phyloP scores from a whole-genome alignment of 2,888 invertebrate genomes.

The Drosophila algonquin region DNA sequence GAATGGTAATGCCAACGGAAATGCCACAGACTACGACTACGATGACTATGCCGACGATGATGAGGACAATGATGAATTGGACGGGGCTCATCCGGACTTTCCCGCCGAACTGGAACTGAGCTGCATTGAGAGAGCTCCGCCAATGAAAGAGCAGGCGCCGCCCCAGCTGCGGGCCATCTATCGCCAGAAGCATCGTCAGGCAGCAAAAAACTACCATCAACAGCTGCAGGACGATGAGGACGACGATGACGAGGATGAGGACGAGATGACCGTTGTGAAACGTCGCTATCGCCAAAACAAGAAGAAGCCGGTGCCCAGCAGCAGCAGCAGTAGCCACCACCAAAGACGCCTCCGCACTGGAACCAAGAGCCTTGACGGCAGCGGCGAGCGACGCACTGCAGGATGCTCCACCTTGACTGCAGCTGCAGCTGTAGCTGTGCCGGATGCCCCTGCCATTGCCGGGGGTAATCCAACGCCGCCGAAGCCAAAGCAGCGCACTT shows the following conservation, averaged over 20 bases:
- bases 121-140: constrained; percentile 49
- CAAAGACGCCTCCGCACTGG: constrained; percentile 78
- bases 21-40: constrained; percentile 75
- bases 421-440: not conserved
- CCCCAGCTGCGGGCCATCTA: constrained; percentile 52
- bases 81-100: constrained; percentile 58
- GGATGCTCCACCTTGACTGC: constrained; percentile 18
- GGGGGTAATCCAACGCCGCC: constrained; percentile 29
- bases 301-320: constrained; percentile 62
- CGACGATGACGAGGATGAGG: constrained; percentile 74
- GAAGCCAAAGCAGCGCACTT: constrained; percentile 69
- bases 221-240: constrained; percentile 66
- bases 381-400: constrained; percentile 54
- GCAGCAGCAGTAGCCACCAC: constrained; percentile 69
- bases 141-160: constrained; percentile 35
- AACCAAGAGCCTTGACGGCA: constrained; percentile 76
- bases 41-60: constrained; percentile 72
- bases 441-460: constrained; percentile 15
- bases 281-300: constrained; percentile 82
- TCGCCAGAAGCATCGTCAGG: constrained; percentile 59
- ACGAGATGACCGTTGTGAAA: constrained; percentile 75
- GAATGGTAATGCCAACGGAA: constrained; percentile 64
- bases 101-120: constrained; percentile 74
- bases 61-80: constrained; percentile 68
- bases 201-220: constrained; percentile 33